phyloP scores from a whole-genome alignment of 2,797 vertebrate genomes.

The Triplophysa bombifrons region DNA sequence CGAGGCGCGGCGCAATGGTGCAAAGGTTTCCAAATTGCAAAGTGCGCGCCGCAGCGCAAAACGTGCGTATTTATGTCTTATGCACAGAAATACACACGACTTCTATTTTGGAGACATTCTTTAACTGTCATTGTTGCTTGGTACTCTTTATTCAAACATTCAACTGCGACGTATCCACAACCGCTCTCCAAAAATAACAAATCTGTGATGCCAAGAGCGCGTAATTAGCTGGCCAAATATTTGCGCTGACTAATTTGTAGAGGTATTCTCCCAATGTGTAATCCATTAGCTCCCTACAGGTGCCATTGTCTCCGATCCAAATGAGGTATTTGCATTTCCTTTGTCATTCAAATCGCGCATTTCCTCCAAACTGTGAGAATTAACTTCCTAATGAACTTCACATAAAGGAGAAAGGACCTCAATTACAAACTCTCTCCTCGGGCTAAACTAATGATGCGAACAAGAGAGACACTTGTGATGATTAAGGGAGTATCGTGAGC shows the following conservation, averaged over 20 bases:
- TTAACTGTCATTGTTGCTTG: not conserved
- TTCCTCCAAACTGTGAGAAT: slow-evolving; percentile 78
- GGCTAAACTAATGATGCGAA: slow-evolving; percentile 60
- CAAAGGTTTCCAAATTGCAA: no score
- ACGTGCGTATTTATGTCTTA: not conserved
- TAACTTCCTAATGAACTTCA: slow-evolving; percentile 80
- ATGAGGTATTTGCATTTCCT: slow-evolving; percentile 52
- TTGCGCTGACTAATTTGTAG: slow-evolving; percentile 80
- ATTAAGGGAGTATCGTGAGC: slow-evolving; percentile 24
- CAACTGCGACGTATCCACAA: not conserved
- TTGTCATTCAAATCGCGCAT: slow-evolving; percentile 80
- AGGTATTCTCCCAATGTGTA: slow-evolving; percentile 77
- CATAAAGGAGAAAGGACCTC: slow-evolving; percentile 66
- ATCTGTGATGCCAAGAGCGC: slow-evolving; percentile 32
- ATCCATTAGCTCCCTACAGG: slow-evolving; percentile 77
- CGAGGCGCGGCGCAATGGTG: not conserved
- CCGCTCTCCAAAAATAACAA: slow-evolving; percentile 24
- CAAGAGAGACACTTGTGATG: slow-evolving; percentile 46
- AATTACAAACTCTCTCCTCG: slow-evolving; percentile 63
- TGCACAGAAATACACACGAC: not conserved
- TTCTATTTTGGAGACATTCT: not conserved
- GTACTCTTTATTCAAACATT: not conserved
- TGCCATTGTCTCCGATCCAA: slow-evolving; percentile 73
- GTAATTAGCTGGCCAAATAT: slow-evolving; percentile 79
- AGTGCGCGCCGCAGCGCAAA: not conserved